phyloP scores from a whole-genome alignment of 2,797 vertebrate species.

The Gymnoscopelus microlampas region DNA sequence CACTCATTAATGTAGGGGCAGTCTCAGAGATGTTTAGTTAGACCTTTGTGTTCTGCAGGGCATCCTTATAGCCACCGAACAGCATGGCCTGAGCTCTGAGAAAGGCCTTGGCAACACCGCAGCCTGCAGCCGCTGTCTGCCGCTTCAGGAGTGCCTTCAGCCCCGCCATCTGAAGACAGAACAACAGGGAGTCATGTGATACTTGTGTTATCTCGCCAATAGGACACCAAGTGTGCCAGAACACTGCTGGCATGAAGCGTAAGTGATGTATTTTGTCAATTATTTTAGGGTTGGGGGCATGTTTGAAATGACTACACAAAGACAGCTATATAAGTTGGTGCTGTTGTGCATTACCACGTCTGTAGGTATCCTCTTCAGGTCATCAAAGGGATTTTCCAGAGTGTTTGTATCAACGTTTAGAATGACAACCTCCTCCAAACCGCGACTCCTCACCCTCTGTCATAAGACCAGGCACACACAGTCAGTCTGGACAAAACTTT shows the following conservation, averaged over 20 bases:
- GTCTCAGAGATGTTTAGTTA: constrained; percentile 19
- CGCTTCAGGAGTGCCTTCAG: constrained; percentile 86
- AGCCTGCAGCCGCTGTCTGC: constrained; percentile 83
- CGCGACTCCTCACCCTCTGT: constrained; percentile 83
- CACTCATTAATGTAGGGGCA: neutral
- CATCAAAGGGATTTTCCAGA: constrained; percentile 87
- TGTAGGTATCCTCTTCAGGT: constrained; percentile 86
- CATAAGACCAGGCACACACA: constrained; percentile 21
- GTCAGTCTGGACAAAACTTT: neutral
- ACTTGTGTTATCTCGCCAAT: no score
- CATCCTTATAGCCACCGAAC: constrained; percentile 89
- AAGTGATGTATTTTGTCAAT: no score
- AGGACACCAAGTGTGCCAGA: no score
- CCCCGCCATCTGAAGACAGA: constrained; percentile 78
- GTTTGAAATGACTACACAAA: no score
- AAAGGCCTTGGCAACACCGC: constrained; percentile 87
- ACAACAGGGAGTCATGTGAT: constrained; percentile 1
- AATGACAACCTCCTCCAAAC: constrained; percentile 89
- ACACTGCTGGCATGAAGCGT: no score
- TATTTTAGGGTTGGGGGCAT: no score
- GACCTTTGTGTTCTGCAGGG: constrained; percentile 78
- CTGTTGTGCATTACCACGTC: constrained; percentile 81
- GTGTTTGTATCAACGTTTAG: constrained; percentile 91
- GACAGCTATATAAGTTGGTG: no score
- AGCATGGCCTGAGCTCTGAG: constrained; percentile 88